phyloP scores from a whole-genome alignment of 2,888 invertebrate genomes.

The Temnothorax unifasciatus region DNA sequence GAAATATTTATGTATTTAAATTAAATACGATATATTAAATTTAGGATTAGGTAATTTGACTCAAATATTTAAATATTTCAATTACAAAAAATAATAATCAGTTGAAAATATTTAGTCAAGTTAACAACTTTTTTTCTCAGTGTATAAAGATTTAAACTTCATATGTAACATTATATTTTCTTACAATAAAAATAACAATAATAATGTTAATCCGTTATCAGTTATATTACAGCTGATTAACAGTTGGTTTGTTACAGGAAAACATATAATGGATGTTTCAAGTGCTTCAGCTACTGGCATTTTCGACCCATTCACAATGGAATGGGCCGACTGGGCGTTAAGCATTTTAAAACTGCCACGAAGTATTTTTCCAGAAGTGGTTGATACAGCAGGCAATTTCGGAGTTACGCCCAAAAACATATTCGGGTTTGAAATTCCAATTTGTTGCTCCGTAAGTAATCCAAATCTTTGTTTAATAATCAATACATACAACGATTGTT shows the following conservation, averaged over 20 bases:
- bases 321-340: conserved; percentile 93
- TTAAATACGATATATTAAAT: too few relatives aligned
- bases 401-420: conserved; percentile 89
- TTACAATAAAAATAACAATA: background rate
- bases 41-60: too few relatives aligned
- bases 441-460: conserved; percentile 91
- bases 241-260: conserved; percentile 71
- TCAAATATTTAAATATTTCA: too few relatives aligned
- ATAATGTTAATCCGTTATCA: background rate
- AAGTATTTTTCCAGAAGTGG: conserved; percentile 92
- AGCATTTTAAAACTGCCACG: conserved; percentile 91
- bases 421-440: conserved; percentile 93
- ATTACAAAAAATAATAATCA: too few relatives aligned
- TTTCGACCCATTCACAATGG: conserved; percentile 96
- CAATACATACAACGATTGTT: background rate
- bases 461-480: conserved; percentile 93
- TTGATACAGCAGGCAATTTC: conserved; percentile 92
- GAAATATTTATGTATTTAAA: too few relatives aligned
- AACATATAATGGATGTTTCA: conserved; percentile 95
- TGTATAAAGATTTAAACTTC: background rate
- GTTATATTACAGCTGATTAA: background rate
- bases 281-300: conserved; percentile 97
- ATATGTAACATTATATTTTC: background rate
- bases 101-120: too few relatives aligned
- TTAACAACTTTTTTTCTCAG: too few relatives aligned